A percentile compares a stretch with the other conserved stretches of the same genome.
Evolutionary conservation across 2,888 invertebrate genomes (phyloP).

Genomic region (Graphium colonna): DNA sequence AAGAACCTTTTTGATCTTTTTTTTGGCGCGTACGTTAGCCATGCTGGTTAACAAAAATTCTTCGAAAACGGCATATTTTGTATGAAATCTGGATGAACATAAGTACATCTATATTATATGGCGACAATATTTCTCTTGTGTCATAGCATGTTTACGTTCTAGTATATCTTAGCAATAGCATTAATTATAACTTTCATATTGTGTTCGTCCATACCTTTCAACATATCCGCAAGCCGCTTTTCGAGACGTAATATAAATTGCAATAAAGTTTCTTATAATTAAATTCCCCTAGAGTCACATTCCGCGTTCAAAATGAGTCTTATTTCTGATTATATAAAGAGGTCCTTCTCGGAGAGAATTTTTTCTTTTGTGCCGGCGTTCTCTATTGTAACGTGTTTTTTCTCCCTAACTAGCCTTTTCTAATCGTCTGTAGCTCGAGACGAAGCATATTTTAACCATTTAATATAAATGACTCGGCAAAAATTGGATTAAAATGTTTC

Average conservation of each 20-base stretch:
- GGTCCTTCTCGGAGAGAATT: constrained; percentile 23
- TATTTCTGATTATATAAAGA: constrained; percentile 31
- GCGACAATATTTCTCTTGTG: no score
- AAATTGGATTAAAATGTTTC: constrained; percentile 12
- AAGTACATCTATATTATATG: no score
- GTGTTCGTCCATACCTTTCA: constrained; percentile 1
- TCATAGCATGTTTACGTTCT: no score
- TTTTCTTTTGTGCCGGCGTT: constrained; percentile 31
- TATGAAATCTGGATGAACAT: no score
- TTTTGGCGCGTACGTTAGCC: no score
- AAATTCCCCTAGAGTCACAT: constrained; percentile 31
- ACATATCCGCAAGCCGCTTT: not conserved
- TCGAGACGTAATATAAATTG: constrained; percentile 14
- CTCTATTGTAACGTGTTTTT: no score
- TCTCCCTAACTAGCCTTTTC: no score
- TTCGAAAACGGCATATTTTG: no score
- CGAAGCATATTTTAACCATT: constrained; percentile 13
- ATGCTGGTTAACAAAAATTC: no score
- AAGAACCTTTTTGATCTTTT: no score
- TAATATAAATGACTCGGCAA: constrained; percentile 12
- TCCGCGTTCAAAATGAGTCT: constrained; percentile 29
- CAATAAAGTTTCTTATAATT: constrained; percentile 32
- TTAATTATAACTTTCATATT: not conserved
- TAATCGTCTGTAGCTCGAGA: no score
- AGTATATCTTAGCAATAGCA: not conserved